Evolutionary conservation across 2,113 vertebrate species (phyloP).

Genomic region (Argyrosomus japonicus): DNA sequence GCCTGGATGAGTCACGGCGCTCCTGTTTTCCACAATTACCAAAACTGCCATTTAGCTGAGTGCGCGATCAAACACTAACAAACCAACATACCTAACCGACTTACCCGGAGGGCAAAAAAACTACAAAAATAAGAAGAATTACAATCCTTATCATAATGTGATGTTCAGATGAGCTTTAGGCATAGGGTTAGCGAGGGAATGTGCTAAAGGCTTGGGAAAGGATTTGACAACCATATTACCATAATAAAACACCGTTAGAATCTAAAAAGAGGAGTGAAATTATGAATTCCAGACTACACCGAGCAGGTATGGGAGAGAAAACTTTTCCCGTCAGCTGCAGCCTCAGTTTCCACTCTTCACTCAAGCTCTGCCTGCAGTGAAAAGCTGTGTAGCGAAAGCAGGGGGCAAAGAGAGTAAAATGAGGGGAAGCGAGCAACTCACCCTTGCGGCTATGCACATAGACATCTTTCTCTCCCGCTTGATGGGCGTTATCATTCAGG

Average conservation of each 20-base stretch:
- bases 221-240: conserved; percentile 60
- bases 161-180: conserved; percentile 62
- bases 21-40: conserved; percentile 71
- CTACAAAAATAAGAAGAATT: conserved; percentile 21
- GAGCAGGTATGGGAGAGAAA: conserved; percentile 50
- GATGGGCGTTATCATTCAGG: conserved; percentile 90
- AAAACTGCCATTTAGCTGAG: conserved; percentile 65
- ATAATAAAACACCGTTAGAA: conserved; percentile 64
- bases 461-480: conserved; percentile 88
- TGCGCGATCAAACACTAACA: conserved; percentile 62
- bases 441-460: conserved; percentile 87
- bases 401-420: conserved; percentile 34
- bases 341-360: conserved; percentile 43
- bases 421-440: conserved; percentile 68
- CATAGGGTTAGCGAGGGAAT: conserved; percentile 23
- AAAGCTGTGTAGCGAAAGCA: conserved; percentile 35
- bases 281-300: conserved; percentile 66
- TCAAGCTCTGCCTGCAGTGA: conserved; percentile 44
- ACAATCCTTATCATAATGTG: conserved; percentile 56
- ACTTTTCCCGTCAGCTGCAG: conserved; percentile 47
- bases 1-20: conserved; percentile 68
- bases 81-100: conserved; percentile 46
- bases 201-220: conserved; percentile 43
- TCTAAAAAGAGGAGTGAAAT: conserved; percentile 48
- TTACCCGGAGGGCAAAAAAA: conserved; percentile 38